These are phyloP conservation scores for Psittacula cyanocephala DNA, from an alignment of 2,113 vertebrate species.

Conservation along the genomic window DNA sequence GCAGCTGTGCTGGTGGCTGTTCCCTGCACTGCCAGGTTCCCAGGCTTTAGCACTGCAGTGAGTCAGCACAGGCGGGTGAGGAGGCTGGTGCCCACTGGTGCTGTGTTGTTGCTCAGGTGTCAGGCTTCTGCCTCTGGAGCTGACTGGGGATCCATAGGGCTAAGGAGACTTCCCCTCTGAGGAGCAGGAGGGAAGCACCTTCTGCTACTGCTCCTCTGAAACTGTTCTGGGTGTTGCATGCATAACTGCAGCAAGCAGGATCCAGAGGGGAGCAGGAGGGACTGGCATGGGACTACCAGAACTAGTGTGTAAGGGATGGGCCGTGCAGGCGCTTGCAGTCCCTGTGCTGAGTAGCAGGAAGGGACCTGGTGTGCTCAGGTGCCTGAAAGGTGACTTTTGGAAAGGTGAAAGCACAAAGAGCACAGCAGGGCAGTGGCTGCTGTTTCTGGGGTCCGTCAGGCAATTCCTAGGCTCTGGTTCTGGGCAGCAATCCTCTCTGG, in stretches of 20 bases:
- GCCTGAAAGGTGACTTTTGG: too few species aligned
- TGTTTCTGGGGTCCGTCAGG: not conserved
- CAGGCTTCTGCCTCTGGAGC: not conserved
- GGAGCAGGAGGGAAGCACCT: not conserved
- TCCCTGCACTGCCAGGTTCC: not conserved
- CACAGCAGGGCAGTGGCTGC: not conserved
- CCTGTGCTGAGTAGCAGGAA: not conserved
- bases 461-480: not conserved
- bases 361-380: not conserved
- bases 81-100: not conserved
- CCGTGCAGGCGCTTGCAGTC: too few species aligned
- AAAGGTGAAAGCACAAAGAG: not conserved
- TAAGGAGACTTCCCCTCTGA: not conserved
- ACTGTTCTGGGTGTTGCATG: not conserved
- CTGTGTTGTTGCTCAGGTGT: not conserved
- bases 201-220: not conserved
- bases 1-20: not conserved
- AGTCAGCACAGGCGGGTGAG: not conserved
- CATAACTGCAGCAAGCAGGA: not conserved
- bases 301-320: not conserved
- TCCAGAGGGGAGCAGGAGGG: not conserved
- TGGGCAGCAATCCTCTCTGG: too few species aligned
- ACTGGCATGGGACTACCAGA: not conserved
- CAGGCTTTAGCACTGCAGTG: not conserved
- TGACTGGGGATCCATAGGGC: not conserved